Evolutionary conservation across 2,113 vertebrate genomes (phyloP), one percentile per base, ranked within the genome.

Genomic region (Corvus cornix): DNA sequence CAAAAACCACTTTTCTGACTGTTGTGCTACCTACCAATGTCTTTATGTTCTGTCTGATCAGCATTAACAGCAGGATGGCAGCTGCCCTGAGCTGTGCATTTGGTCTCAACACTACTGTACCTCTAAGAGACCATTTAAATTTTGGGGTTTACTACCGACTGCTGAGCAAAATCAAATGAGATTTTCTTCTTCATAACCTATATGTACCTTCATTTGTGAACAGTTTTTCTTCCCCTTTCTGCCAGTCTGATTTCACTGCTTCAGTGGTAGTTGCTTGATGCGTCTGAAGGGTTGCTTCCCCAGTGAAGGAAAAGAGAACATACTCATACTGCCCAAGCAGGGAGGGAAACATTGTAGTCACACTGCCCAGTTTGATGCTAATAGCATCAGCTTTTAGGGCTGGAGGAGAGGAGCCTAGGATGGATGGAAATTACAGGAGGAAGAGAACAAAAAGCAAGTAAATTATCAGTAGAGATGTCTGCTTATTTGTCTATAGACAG

Each of bases 211-310:
- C n/a, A 17, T 24, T 10, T 46, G 7, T 37, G 31, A 76, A n/a
- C 7, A 79, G 3, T 16, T 10, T 83, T 88, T 76, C 37, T 73
- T 26, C 26, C 58, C 11, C 22, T 68, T 62, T 30, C 31, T 69
- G 10, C 16, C 24, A 18, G 26, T 39, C 17, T 64, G 18, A 51
- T 53, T 93, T 85, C 27, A 48, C 8, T 82, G 60, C 27, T 84
- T 70, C 0, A 0, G 15, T 49, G 15, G 3, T 52, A 10, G 5
- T 27, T 30, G 1, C 6, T 78, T 39, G 7, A 20, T 22, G 4
- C 15, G 1, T 76, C 81, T 59, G 35, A 43, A 67, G 27, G 6
- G 11, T 49, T 70, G 4, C 9, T 69, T 91, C 31, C 23, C 2
- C 33, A 48, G 4, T n/a, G 48, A 16, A 68, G 26, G 33, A 86